Evolutionary conservation across 2,888 invertebrate species (phyloP), one percentile per base, ranked within the genome.

Genomic region (Phytoseiulus persimilis): DNA sequence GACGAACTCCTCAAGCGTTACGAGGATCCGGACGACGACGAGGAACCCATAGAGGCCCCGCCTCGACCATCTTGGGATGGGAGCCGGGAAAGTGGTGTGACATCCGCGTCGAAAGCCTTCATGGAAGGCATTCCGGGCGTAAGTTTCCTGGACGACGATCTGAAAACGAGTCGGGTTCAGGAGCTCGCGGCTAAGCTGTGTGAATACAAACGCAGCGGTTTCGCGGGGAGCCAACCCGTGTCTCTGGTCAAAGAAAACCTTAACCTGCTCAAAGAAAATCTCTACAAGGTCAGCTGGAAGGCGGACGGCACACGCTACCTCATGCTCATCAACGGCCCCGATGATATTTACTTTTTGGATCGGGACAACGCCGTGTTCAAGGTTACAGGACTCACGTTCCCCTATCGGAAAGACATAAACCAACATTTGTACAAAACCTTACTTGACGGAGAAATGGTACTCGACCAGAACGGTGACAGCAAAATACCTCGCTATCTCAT

Each of bases 251-350:
- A 94, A 0, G 92, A 94, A 0, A 99, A 99, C 93, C 94, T 99
- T 89, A 93, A 93, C 90, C 94, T 95, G 23, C 93, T 99, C 2
- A 94, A 94, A 46, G 93, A 95, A 91, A 96, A 96, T 92, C 96
- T 96, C 0, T 99, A 99, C 92, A 95, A 95, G 92, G 98, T 99
- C 0, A 99, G 98, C 0, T 99, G 99, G 99, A 99, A 99, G 93
- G 99, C 99, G 18, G 99, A 99, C 93, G 99, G 99, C 83, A 96
- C 96, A 65, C 95, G 98, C 92, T 99, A 98, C 93, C 96, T 99
- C 96, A 97, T 99, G 97, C 93, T 98, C 83, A 97, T 99, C 91
- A 95, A 96, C 91, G 96, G 95, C 32, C 95, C 95, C 91, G 94
- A 96, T 91, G 95, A 97, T 92, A 95, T 98, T 31, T 99, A 96